These are phyloP conservation scores for Antennarius maculatus DNA, from an alignment of 2,797 vertebrate species.

Conservation along the genomic window DNA sequence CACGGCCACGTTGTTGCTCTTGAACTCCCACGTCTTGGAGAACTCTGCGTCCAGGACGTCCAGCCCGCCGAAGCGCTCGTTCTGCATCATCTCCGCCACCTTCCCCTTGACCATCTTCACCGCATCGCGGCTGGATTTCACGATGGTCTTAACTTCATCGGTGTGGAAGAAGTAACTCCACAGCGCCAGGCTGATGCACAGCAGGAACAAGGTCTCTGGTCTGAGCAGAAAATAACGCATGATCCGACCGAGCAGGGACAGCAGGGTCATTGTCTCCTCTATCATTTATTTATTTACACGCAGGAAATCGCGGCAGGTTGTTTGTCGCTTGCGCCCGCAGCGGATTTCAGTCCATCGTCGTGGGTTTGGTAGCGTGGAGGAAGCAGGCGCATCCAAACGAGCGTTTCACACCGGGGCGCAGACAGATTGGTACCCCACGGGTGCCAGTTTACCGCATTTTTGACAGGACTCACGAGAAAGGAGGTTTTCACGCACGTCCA, in stretches of 20 bases:
- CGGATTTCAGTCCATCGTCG: constrained; percentile 75
- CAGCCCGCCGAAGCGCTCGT: constrained; percentile 92
- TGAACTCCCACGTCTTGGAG: constrained; percentile 98
- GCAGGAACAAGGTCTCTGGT: constrained; percentile 97
- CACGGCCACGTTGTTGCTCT: constrained; percentile 95
- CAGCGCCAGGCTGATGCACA: constrained; percentile 97
- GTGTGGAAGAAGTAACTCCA: constrained; percentile 99
- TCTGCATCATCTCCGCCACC: constrained; percentile 99
- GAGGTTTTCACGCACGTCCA: constrained; percentile 9
- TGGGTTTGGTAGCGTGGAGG: constrained; percentile 14
- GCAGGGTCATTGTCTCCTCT: constrained; percentile 99
- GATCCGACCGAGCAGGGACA: constrained; percentile 99
- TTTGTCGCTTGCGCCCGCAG: constrained; percentile 53
- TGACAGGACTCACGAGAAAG: not conserved
- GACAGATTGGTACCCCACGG: not conserved
- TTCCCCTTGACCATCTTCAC: constrained; percentile 99
- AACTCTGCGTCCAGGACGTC: constrained; percentile 95
- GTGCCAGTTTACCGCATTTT: constrained; percentile 36
- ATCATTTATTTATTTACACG: constrained; percentile 77
- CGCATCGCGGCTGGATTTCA: constrained; percentile 98
- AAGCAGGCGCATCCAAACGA: constrained; percentile 51
- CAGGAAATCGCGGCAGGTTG: constrained; percentile 70
- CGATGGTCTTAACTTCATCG: constrained; percentile 99
- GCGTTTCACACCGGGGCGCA: constrained; percentile 18
- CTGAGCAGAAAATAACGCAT: constrained; percentile 99